Conservation (phyloP, 2,888 invertebrate genomes). For the Eudemis profundana region DNA sequence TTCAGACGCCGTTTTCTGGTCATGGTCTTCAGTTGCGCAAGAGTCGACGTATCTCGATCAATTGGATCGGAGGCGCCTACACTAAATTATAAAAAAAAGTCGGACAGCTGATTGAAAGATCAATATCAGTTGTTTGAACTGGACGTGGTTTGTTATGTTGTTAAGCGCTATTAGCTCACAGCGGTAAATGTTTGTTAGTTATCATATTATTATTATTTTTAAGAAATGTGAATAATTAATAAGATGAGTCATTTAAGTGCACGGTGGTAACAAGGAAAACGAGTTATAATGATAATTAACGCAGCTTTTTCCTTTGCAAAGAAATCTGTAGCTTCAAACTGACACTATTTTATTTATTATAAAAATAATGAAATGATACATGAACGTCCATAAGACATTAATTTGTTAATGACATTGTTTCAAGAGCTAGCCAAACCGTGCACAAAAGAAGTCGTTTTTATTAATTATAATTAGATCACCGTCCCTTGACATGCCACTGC, state of each 20-base stretch:
- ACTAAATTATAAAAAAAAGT: slow-evolving; percentile 46
- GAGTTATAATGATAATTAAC: too few relatives aligned
- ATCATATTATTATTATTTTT: too few relatives aligned
- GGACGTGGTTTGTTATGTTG: slow-evolving; percentile 54
- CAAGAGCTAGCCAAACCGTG: background rate
- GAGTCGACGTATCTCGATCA: slow-evolving; percentile 40
- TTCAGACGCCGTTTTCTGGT: slow-evolving; percentile 23
- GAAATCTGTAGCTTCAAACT: too few relatives aligned
- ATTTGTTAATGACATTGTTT: background rate
- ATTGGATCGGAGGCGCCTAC: slow-evolving; percentile 45
- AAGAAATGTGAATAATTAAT: too few relatives aligned
- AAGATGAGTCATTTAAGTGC: too few relatives aligned
- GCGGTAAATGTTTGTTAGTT: slow-evolving; percentile 43
- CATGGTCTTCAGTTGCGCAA: slow-evolving; percentile 40
- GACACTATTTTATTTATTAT: too few relatives aligned
- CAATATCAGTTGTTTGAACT: slow-evolving; percentile 53
- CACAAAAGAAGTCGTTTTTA: background rate
- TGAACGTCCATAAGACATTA: too few relatives aligned
- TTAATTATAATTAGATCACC: slow-evolving; percentile 17
- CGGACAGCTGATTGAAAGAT: slow-evolving; percentile 69
- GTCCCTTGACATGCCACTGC: slow-evolving; percentile 4
- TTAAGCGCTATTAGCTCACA: slow-evolving; percentile 58
- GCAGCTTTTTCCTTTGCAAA: too few relatives aligned
- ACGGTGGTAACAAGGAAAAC: too few relatives aligned
- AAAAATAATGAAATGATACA: too few relatives aligned